Evolutionary conservation across 2,888 invertebrate genomes (phyloP).

Genomic region (Siphlonurus alternatus): DNA sequence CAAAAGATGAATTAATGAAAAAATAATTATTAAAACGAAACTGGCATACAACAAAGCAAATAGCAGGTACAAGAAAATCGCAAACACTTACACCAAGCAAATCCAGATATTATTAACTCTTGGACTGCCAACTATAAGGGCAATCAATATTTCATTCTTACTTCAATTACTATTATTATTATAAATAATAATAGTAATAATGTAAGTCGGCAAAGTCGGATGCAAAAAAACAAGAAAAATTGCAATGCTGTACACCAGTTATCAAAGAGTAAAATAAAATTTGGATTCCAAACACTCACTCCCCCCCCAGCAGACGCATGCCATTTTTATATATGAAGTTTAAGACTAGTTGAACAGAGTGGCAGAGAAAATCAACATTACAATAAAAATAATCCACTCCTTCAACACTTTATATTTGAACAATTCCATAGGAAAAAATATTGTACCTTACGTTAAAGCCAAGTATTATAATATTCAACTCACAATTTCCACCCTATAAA

Average conservation of each 20-base stretch:
- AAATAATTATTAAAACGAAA: slow-evolving; percentile 11
- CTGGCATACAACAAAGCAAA: slow-evolving; percentile 14
- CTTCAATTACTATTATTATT: too few species aligned
- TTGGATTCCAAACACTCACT: neutral
- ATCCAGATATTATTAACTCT: neutral
- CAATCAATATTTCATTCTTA: too few species aligned
- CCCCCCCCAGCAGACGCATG: neutral
- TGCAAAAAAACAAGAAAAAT: neutral
- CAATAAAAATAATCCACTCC: neutral
- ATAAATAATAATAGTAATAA: neutral
- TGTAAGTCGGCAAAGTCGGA: neutral
- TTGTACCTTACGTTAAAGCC: neutral
- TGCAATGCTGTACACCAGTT: neutral
- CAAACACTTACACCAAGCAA: slow-evolving; percentile 9
- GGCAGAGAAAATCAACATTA: neutral
- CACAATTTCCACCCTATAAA: too few species aligned
- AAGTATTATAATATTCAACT: neutral
- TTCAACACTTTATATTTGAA: neutral
- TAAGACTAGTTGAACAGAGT: neutral
- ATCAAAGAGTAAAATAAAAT: neutral
- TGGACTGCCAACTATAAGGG: neutral
- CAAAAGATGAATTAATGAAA: slow-evolving; percentile 10
- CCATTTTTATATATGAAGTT: neutral
- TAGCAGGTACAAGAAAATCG: slow-evolving; percentile 12
- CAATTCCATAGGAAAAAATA: neutral